These are phyloP conservation scores for Centrocercus urophasianus DNA, from an alignment of 2,113 vertebrate genomes.

Conservation along the genomic window DNA sequence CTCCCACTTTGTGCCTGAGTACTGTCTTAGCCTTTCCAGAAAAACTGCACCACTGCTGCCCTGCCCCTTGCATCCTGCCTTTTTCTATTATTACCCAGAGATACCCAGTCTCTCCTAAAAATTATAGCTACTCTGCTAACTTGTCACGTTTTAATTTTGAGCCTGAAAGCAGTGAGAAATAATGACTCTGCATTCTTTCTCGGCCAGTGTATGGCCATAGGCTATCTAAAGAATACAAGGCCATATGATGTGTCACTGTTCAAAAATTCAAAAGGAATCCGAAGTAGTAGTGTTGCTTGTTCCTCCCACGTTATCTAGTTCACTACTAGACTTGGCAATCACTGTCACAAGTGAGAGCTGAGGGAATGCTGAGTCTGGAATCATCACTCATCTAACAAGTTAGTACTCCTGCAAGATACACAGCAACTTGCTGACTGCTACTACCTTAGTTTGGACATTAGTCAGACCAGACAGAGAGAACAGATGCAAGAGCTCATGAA, in stretches of 20 bases:
- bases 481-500: background rate
- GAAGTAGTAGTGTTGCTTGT: constrained; percentile 19
- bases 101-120: background rate
- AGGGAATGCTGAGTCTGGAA: constrained; percentile 60
- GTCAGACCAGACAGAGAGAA: background rate
- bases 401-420: constrained; percentile 31
- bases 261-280: constrained; percentile 63
- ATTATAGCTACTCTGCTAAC: background rate
- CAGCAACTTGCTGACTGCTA: constrained; percentile 24
- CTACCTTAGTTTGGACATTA: constrained; percentile 45
- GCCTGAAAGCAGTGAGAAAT: constrained; percentile 21
- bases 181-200: constrained; percentile 43
- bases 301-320: constrained; percentile 38
- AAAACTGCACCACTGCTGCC: background rate
- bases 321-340: constrained; percentile 34
- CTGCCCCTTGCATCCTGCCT: background rate
- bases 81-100: background rate
- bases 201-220: background rate
- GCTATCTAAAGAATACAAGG: constrained; percentile 27
- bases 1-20: background rate
- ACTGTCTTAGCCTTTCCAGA: background rate
- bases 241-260: constrained; percentile 24
- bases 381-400: constrained; percentile 66
- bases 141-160: background rate
- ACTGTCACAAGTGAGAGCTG: constrained; percentile 61